Base-by-base conservation (phyloP, 2,888 invertebrate species). In the Sabatieria punctata region DNA sequence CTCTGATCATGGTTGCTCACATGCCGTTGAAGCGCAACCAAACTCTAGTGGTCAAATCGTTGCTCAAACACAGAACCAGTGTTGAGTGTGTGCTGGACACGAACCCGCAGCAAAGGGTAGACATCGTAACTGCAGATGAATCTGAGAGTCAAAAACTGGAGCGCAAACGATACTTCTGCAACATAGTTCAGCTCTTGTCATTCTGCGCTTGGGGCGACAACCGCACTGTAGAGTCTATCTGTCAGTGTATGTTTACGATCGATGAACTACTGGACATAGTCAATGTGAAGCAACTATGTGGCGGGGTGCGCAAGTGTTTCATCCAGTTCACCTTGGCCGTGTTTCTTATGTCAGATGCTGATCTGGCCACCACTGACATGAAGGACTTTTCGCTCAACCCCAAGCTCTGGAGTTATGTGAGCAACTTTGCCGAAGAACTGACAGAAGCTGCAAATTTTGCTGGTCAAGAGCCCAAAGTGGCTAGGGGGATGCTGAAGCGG, bases 121-220 rank as follows among this genome's bases (percentile, higher is more conserved):
- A n/a, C n/a, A 38, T 6, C 8, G n/a, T 11, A 21, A 8, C 11
- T 13, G 19, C 6, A 8, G 38, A 38, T 6, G 43, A 40, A 6
- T 18, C 24, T 11, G 41, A 46, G 25, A 44, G 21, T 15, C 27
- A 43, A 25, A 21, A 38, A 38, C 11, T 38, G 38, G 21, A 19
- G 18, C 11, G 30, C 13, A 40, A 43, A 26, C 24, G 43, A 22
- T 46, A 46, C 24, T 46, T 46, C n/a, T 44, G 46, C 41, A 22
- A 8, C 6, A 55, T 66, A 53, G 64, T 66, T 24, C 65, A 66
- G 45, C 54, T 66, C 35, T 52, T 66, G 39, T 64, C 66, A 4
- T 64, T 64, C 1, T 66, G 66, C 58, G 65, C 65, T 39, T 52
- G 63, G 64, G 66, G 66, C 18, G 66, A 67, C 51, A 66, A 67